These are phyloP conservation scores for Enteromius trimaculatus DNA, from an alignment of 2,797 vertebrate species.

Conservation along the genomic window DNA sequence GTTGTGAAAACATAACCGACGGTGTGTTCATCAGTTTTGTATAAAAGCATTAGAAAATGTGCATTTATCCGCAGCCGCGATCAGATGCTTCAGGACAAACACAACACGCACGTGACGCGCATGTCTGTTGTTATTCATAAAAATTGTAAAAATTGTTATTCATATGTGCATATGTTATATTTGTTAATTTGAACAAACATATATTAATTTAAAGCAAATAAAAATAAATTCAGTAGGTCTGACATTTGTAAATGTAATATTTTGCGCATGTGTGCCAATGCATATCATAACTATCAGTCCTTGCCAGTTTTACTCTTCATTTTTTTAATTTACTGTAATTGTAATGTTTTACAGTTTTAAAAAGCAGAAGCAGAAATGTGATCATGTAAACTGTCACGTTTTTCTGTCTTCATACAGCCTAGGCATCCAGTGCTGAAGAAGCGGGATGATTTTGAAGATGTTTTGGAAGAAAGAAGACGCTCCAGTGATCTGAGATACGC, in stretches of 20 bases:
- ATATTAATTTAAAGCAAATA: too few species aligned
- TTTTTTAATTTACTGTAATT: neutral
- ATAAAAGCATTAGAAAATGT: too few species aligned
- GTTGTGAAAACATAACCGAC: too few species aligned
- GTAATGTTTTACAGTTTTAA: neutral
- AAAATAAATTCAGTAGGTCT: neutral
- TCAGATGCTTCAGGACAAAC: too few species aligned
- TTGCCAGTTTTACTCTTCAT: neutral
- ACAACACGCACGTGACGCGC: too few species aligned
- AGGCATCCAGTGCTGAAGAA: constrained; percentile 87
- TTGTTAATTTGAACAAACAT: neutral
- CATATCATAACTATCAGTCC: neutral
- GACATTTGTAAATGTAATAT: neutral
- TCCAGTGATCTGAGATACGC: constrained; percentile 93
- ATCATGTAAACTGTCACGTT: neutral
- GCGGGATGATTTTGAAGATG: constrained; percentile 95
- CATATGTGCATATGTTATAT: neutral
- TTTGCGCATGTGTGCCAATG: neutral
- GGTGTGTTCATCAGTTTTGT: too few species aligned
- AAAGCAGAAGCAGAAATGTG: neutral
- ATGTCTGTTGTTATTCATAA: too few species aligned
- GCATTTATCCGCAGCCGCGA: too few species aligned
- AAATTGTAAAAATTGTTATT: too few species aligned
- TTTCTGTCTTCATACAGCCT: constrained; percentile 58
- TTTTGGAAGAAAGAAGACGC: constrained; percentile 89